Evolutionary conservation across 2,888 invertebrate genomes (phyloP), one percentile per base, ranked within the genome.

Genomic region (Mystacides longicornis): DNA sequence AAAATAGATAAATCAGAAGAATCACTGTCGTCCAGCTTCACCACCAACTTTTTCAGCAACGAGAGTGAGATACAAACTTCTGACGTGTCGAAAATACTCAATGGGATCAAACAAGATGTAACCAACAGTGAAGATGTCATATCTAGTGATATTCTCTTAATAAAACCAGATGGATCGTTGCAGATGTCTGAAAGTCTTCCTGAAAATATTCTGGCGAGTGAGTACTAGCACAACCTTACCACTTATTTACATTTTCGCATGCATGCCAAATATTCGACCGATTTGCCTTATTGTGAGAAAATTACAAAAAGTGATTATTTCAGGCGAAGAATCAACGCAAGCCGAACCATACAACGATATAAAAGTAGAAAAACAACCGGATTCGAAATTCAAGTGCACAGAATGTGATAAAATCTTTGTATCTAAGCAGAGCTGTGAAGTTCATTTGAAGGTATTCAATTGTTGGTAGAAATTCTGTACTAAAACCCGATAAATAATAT

Each of bases 351-450:
- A 3, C 16, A 37, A 3, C 16, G 7, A 37, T 7, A 3, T 37
- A 14, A 37, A 37, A 37, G 37, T 14, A 37, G 37, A 37, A 14
- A 37, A 37, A 37, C 37, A n/a, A n/a, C 37, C 37, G 14, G 37
- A 37, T 37, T 21, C 52, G 14, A 70, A 68, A 60, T 65, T 74
- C 31, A 71, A 72, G 55, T 85, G 84, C 62, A 71, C 74, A 46
- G 71, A 77, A 33, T 85, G 85, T 63, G 74, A 77, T n/a, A 83
- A 83, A 65, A 65, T 71, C 18, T 85, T 83, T 62, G 73, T 75
- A 54, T 77, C 74, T 49, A 81, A 81, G 60, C 81, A 83, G 65
- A 79, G 77, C 69, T 79, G 77, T 61, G 81, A 82, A 23, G 66
- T 80, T 48, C 83, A 83, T 66, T 68, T 75, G 20, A 81, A 79